These are phyloP conservation scores for Macrotrachela quadricornifera DNA, from an alignment of 1,140 invertebrate genomes.

Conservation along the genomic window DNA sequence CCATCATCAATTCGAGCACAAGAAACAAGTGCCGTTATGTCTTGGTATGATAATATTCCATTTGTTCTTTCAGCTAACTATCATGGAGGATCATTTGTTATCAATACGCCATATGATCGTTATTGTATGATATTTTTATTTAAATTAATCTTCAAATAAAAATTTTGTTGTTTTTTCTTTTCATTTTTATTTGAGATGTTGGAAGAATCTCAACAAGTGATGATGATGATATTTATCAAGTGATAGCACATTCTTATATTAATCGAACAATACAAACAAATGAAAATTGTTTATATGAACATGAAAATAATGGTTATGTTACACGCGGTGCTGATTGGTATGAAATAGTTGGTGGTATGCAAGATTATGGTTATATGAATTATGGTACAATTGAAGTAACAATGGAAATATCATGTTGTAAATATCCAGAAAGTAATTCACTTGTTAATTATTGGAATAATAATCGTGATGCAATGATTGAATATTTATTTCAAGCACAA, in stretches of 20 bases:
- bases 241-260: too few species aligned
- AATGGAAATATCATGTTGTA: constrained; percentile 83
- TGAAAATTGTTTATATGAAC: too few species aligned
- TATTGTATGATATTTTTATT: too few species aligned
- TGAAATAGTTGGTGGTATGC: constrained; percentile 48
- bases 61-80: constrained; percentile 90
- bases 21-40: constrained; percentile 70
- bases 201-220: too few species aligned
- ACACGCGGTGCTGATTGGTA: too few species aligned
- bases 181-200: too few species aligned
- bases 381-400: constrained; percentile 96
- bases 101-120: constrained; percentile 63
- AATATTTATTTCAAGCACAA: constrained; percentile 58
- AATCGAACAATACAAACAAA: too few species aligned
- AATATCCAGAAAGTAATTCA: constrained; percentile 47
- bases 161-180: too few species aligned
- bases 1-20: constrained; percentile 41
- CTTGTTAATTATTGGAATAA: constrained; percentile 78
- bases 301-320: too few species aligned
- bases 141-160: background rate
- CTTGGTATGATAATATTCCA: constrained; percentile 58
- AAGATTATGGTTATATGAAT: constrained; percentile 93
- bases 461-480: constrained; percentile 61
- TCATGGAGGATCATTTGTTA: constrained; percentile 71
- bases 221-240: too few species aligned